Conservation (phyloP, 1,140 invertebrate species). For the Drosophila ironensis region DNA sequence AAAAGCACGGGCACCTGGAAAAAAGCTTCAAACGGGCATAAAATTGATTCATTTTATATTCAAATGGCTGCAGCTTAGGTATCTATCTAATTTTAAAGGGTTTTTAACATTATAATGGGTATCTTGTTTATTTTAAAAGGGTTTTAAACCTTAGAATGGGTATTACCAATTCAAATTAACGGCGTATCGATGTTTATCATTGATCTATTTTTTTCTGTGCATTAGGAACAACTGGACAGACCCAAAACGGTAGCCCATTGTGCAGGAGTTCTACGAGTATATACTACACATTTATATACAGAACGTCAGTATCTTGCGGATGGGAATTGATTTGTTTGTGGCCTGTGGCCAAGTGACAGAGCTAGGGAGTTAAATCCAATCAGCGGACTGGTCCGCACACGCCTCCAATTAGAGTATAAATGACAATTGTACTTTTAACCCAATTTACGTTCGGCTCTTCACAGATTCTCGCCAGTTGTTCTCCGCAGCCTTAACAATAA, state of each 20-base stretch:
- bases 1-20: background rate
- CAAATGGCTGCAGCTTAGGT: too few species aligned
- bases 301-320: slow-evolving; percentile 15
- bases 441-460: slow-evolving; percentile 57
- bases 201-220: slow-evolving; percentile 3
- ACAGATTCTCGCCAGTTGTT: slow-evolving; percentile 41
- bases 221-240: slow-evolving; percentile 21
- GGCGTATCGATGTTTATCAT: too few species aligned
- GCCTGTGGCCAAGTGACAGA: slow-evolving; percentile 71
- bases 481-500: slow-evolving; percentile 61
- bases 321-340: slow-evolving; percentile 73
- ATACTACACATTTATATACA: too few species aligned
- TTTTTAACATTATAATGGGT: too few species aligned
- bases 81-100: background rate
- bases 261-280: background rate
- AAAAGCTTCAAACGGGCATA: background rate
- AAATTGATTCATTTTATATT: background rate
- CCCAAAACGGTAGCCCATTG: slow-evolving; percentile 61
- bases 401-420: slow-evolving; percentile 78
- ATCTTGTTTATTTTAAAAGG: too few species aligned
- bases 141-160: too few species aligned
- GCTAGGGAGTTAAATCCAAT: slow-evolving; percentile 59
- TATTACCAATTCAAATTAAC: too few species aligned
- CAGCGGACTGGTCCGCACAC: slow-evolving; percentile 66
- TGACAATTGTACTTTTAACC: slow-evolving; percentile 79